A percentile compares a stretch with the other conserved stretches of the same genome.
These are phyloP conservation scores for Stichodactyla mertensii DNA, from an alignment of 64 coral and sea anemone genomes.

Conservation along the genomic window DNA sequence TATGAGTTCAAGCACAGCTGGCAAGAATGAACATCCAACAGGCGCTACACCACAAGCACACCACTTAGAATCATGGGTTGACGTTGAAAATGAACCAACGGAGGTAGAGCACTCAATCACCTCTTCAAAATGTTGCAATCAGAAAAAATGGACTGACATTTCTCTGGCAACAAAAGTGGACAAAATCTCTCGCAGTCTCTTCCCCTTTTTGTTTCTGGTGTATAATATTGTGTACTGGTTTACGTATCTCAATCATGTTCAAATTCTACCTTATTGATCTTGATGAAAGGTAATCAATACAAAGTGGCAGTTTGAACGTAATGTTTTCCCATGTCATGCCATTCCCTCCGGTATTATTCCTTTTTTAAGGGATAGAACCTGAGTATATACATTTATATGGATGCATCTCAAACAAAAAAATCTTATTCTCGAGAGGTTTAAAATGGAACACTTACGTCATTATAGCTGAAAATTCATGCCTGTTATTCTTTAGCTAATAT, in stretches of 20 bases:
- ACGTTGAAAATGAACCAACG: neutral
- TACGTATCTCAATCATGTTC: neutral
- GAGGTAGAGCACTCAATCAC: neutral
- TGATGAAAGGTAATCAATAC: too few species aligned
- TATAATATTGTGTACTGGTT: conserved; percentile 24
- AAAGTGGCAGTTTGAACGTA: too few species aligned
- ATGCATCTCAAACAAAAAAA: too few species aligned
- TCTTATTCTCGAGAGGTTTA: too few species aligned
- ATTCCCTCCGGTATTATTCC: too few species aligned
- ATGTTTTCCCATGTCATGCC: too few species aligned
- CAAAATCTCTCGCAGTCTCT: conserved; percentile 24
- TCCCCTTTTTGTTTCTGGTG: conserved; percentile 31
- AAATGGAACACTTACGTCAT: too few species aligned
- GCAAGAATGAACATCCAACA: neutral
- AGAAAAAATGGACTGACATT: neutral
- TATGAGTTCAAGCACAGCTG: neutral
- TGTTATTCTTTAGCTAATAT: too few species aligned
- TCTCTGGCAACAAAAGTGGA: conserved; percentile 31
- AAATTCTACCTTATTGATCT: neutral
- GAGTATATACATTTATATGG: too few species aligned
- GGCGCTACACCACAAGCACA: neutral
- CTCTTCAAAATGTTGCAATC: neutral
- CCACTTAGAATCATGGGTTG: neutral
- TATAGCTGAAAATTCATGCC: too few species aligned
- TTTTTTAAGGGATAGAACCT: too few species aligned